Evolutionary conservation across 2,113 vertebrate genomes (phyloP).

Genomic region (Notarius quadriscutis): DNA sequence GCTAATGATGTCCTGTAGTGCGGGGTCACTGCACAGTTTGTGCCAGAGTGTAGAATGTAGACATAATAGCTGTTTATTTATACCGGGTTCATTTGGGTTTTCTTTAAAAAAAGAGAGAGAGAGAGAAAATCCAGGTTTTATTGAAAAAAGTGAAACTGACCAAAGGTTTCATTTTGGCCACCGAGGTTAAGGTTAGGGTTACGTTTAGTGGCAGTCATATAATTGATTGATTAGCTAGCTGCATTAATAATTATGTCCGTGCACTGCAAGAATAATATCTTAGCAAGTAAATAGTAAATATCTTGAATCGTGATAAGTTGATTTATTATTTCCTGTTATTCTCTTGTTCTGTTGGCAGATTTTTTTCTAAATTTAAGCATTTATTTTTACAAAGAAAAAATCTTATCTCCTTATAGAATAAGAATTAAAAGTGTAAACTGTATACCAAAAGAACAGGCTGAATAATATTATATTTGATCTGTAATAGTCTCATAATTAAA

Average conservation of each 20-base stretch:
- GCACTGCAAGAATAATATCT: background rate
- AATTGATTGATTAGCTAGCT: background rate
- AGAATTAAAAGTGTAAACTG: background rate
- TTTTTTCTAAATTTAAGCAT: background rate
- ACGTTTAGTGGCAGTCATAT: background rate
- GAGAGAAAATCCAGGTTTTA: background rate
- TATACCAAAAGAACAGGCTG: background rate
- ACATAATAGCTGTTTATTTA: constrained; percentile 39
- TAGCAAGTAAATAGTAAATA: background rate
- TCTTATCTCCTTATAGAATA: too few species aligned
- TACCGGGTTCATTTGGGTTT: constrained; percentile 21
- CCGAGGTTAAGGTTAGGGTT: background rate
- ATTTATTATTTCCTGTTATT: background rate
- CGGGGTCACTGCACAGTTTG: background rate
- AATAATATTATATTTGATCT: background rate
- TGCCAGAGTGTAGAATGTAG: background rate
- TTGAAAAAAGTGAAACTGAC: background rate
- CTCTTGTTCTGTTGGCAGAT: background rate
- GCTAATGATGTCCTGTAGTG: constrained; percentile 6
- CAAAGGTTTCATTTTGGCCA: background rate
- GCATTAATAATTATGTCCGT: background rate
- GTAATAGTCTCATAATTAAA: background rate
- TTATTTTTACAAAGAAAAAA: background rate
- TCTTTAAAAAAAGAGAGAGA: background rate
- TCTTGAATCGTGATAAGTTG: background rate